Evolutionary conservation across 2,113 vertebrate genomes (phyloP).

Genomic region (Oceanodroma tethys): DNA sequence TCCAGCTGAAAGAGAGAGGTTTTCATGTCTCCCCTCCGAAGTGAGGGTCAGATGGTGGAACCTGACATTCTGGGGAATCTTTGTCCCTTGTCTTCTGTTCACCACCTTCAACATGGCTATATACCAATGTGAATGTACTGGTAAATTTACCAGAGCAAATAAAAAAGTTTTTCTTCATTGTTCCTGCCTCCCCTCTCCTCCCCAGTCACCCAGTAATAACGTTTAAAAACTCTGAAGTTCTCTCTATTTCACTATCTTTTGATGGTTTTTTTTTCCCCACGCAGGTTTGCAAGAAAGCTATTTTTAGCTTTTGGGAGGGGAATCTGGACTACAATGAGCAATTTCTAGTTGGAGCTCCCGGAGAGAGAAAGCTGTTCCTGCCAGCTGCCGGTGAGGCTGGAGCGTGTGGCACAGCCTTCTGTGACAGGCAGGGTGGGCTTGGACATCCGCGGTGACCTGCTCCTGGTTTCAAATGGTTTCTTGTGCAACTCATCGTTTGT

Average conservation of each 20-base stretch:
- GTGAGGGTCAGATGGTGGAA: not conserved
- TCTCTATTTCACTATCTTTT: not conserved
- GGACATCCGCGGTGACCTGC: not conserved
- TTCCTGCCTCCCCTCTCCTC: not conserved
- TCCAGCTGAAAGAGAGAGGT: not conserved
- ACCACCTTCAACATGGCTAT: not conserved
- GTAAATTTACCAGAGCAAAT: not conserved
- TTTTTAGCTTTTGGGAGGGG: not conserved
- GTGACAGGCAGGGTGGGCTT: not conserved
- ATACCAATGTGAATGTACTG: not conserved
- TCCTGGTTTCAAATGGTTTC: not conserved
- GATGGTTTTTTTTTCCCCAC: not conserved
- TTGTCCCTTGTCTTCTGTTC: not conserved
- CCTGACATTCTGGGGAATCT: not conserved
- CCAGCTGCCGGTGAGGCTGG: not conserved
- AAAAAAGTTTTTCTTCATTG: not conserved
- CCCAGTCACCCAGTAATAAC: not conserved
- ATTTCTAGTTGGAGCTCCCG: not conserved
- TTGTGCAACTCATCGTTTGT: not conserved
- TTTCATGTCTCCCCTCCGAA: not conserved
- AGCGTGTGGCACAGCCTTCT: not conserved
- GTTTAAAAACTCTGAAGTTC: not conserved
- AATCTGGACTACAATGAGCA: not conserved
- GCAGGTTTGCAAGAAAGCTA: not conserved
- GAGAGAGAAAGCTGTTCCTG: not conserved